These are phyloP conservation scores for Ailuropoda melanoleuca DNA, from an alignment of 2,113 vertebrate species.

Conservation along the genomic window DNA sequence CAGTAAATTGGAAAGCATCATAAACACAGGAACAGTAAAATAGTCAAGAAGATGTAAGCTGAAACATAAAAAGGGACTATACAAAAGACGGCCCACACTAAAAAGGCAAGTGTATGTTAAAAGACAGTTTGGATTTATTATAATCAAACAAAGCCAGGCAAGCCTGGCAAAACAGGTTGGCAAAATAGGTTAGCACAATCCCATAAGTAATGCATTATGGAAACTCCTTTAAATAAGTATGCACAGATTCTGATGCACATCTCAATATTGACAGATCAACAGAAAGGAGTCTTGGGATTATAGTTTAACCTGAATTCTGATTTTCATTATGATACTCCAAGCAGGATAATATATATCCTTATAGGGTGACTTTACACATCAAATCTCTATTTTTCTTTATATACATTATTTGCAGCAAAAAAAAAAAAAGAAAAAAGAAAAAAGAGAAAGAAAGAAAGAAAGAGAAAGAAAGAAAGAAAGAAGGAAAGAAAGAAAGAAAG, in stretches of 20 bases:
- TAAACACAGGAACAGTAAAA: constrained; percentile 35
- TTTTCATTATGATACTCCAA: neutral
- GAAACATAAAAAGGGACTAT: neutral
- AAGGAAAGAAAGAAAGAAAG: too few relatives aligned
- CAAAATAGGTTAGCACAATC: neutral
- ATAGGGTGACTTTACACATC: neutral
- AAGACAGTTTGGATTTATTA: neutral
- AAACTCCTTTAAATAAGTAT: constrained; percentile 9
- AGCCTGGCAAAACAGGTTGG: neutral
- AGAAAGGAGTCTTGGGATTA: neutral
- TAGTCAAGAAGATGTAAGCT: neutral
- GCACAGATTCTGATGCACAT: neutral
- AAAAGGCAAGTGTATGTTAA: neutral
- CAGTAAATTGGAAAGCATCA: neutral
- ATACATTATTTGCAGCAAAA: neutral
- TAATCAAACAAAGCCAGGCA: neutral
- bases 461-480: too few relatives aligned
- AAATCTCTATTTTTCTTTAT: neutral
- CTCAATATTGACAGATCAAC: neutral
- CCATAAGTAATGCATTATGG: neutral
- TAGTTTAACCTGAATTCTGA: neutral
- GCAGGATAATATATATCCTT: neutral
- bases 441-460: too few relatives aligned
- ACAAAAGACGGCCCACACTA: neutral
- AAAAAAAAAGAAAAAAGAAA: neutral